Conservation (phyloP, 2,888 invertebrate species). For the Eilema griseolum region DNA sequence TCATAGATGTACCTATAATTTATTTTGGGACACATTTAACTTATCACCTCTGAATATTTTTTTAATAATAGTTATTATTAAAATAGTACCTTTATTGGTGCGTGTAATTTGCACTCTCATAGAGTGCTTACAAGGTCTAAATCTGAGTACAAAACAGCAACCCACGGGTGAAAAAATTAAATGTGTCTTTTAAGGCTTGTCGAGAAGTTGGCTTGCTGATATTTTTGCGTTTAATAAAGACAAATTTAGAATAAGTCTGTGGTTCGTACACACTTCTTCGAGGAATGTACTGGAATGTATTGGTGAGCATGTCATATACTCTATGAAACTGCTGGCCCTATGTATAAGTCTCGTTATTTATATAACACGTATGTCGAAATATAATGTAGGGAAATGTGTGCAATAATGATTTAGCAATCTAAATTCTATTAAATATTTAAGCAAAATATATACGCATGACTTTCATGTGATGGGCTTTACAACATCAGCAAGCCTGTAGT, state of each 20-base stretch:
- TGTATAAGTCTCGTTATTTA: constrained; percentile 25
- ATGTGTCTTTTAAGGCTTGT: constrained; percentile 48
- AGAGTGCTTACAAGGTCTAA: constrained; percentile 57
- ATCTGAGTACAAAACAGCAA: constrained; percentile 65
- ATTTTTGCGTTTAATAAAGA: constrained; percentile 40
- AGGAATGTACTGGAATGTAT: constrained; percentile 33
- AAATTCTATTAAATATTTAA: constrained; percentile 32
- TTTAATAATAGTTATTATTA: constrained; percentile 25
- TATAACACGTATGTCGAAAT: constrained; percentile 27
- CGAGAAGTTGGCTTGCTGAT: constrained; percentile 53
- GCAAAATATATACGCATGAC: constrained; percentile 26
- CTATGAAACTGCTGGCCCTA: constrained; percentile 18
- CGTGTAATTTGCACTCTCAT: constrained; percentile 33
- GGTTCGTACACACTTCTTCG: constrained; percentile 32
- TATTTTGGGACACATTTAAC: constrained; percentile 51
- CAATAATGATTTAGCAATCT: constrained; percentile 44
- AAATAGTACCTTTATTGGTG: constrained; percentile 22
- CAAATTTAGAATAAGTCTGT: constrained; percentile 28
- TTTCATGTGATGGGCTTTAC: constrained; percentile 36
- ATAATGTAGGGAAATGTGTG: constrained; percentile 34
- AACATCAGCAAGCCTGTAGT: constrained; percentile 54
- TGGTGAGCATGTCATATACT: constrained; percentile 21
- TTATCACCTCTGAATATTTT: constrained; percentile 42
- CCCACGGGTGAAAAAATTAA: constrained; percentile 57
- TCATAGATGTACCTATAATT: constrained; percentile 40